Conservation (phyloP, 2,888 invertebrate genomes). For the Cylloceria caligata region DNA sequence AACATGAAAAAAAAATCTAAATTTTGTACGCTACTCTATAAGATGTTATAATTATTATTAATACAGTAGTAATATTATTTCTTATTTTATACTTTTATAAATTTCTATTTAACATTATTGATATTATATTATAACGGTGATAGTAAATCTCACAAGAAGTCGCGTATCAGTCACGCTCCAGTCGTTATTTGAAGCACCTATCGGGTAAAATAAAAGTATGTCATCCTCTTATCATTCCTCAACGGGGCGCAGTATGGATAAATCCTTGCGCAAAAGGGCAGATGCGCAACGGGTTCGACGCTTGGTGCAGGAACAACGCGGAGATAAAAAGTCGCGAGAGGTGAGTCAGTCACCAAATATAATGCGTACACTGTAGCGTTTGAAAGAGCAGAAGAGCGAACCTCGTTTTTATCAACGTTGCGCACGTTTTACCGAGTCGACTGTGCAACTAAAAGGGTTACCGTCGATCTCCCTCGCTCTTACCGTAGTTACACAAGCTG, state of each 20-base stretch:
- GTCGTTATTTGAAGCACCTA: background rate
- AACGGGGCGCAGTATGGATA: slow-evolving; percentile 10
- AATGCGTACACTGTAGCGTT: background rate
- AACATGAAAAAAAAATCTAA: too few species aligned
- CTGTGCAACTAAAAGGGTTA: slow-evolving; percentile 56
- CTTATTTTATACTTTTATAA: background rate
- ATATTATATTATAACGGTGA: background rate
- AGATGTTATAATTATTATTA: too few species aligned
- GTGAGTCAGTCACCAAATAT: slow-evolving; percentile 41
- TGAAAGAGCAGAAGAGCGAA: slow-evolving; percentile 22
- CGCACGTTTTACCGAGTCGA: slow-evolving; percentile 51
- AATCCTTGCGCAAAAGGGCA: slow-evolving; percentile 29
- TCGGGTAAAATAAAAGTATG: slow-evolving; percentile 24
- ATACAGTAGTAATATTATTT: too few species aligned
- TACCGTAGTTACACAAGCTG: background rate
- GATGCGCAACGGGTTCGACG: background rate
- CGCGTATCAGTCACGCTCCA: background rate
- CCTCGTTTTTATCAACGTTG: slow-evolving; percentile 57
- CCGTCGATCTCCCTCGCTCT: background rate
- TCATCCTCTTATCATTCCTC: slow-evolving; percentile 21
- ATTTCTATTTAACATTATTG: background rate
- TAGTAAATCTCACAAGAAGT: background rate
- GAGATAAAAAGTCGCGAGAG: slow-evolving; percentile 52
- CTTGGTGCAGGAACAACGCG: slow-evolving; percentile 23
- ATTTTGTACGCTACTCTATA: too few species aligned